Base-by-base conservation (phyloP, 2,888 invertebrate genomes). In the Parnassius apollo region DNA sequence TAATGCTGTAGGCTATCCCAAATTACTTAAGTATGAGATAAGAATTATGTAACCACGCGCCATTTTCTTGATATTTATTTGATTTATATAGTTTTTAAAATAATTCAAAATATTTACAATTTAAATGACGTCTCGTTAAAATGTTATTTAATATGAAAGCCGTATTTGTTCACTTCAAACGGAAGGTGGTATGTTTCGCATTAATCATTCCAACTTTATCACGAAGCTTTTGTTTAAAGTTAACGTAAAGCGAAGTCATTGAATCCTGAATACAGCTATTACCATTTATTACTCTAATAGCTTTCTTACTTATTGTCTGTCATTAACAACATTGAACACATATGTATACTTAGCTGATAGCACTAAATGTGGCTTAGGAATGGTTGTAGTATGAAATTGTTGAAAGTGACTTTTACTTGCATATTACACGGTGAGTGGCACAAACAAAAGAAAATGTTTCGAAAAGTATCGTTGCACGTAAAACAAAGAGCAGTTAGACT, bases 401-500 rank as follows among this genome's bases (percentile, higher is more conserved):
- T 53, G 50, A 55, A 55, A 56, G 57, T 59, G 59, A 62, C 55
- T 62, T 73, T 70, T 75, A 75, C 80, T 77, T 78, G 76, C 78
- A 80, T 60, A 60, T 57, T 52, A 81, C 80, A 81, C 80, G 78
- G 82, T 77, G 85, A 87, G 82, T 83, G 82, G 80, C 84, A 83
- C 74, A 71, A 86, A 90, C 90, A 90, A 91, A 88, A 86, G 90
- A 82, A 85, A 85, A 85, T 85, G 86, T 86, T 86, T 81, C 77
- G 82, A 82, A 86, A 88, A 87, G 88, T 88, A 89, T 88, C 85
- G 87, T 77, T 83, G 84, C 77, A 82, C 67, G 78, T 82, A 82
- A 85, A 89, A 91, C 89, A 90, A 90, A 89, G 86, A 83, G 78
- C 73, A 82, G 81, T 53, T 53, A 60, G 64, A 46, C 78, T 81